Evolutionary conservation across 2,113 vertebrate genomes (phyloP).

Genomic region (Tapirus terrestris): DNA sequence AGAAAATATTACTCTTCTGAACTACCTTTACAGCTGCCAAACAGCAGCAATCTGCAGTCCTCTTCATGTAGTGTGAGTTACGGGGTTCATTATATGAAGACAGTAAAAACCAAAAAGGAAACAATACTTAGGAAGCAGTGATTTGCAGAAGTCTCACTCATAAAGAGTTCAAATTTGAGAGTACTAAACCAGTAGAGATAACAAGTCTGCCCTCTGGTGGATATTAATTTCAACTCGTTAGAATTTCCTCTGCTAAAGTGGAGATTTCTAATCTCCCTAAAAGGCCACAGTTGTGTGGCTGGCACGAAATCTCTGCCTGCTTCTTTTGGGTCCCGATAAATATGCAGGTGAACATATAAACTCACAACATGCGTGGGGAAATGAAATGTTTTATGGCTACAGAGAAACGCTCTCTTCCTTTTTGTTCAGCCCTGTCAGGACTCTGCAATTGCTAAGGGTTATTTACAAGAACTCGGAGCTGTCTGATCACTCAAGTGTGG

Average conservation of each 20-base stretch:
- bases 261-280: not conserved
- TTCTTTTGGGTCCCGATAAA: not conserved
- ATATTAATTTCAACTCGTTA: rapidly evolving
- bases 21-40: not conserved
- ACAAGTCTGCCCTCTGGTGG: constrained; percentile 86
- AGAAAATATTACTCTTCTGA: not conserved
- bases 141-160: rapidly evolving
- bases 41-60: not conserved
- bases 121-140: not conserved
- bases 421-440: not conserved
- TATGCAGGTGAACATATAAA: not conserved
- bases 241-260: not conserved
- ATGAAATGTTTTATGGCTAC: not conserved
- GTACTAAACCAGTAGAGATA: not conserved
- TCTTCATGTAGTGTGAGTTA: not conserved
- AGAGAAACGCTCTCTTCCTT: not conserved
- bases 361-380: rapidly evolving
- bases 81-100: not conserved
- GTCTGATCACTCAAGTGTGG: not conserved
- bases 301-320: not conserved
- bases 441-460: not conserved
- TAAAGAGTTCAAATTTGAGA: not conserved
- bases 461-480: not conserved
- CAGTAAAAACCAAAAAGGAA: not conserved
- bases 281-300: not conserved